A percentile compares a stretch with the other conserved stretches of the same genome.
These are phyloP conservation scores for Sebastes matsubarae DNA, from an alignment of 2,797 vertebrate species.

Conservation along the genomic window DNA sequence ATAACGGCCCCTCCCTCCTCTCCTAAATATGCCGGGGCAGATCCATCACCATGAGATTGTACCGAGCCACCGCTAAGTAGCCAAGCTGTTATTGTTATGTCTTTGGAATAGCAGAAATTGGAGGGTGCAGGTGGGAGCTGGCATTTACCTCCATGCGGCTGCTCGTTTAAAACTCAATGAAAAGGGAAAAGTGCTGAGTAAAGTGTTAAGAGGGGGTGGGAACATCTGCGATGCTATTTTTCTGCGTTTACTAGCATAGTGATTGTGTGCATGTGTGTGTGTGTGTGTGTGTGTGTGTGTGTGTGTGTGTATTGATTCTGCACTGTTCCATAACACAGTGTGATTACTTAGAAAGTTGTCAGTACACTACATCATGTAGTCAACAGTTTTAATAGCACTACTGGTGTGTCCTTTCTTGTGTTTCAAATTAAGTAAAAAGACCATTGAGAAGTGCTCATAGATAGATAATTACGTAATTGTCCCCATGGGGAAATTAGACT, in stretches of 20 bases:
- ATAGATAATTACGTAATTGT: background rate
- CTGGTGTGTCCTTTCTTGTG: background rate
- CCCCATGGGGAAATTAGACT: background rate
- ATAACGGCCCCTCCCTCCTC: background rate
- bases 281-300: background rate
- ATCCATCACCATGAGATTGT: constrained; percentile 36
- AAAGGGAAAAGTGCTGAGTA: constrained; percentile 61
- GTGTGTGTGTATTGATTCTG: background rate
- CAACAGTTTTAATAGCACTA: background rate
- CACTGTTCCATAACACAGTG: background rate
- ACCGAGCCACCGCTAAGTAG: constrained; percentile 24
- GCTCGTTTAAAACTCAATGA: constrained; percentile 62
- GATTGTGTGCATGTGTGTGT: background rate
- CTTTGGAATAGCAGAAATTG: constrained; percentile 36
- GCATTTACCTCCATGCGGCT: constrained; percentile 50
- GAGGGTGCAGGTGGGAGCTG: constrained; percentile 52
- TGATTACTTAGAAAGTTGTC: background rate
- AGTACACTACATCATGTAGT: background rate
- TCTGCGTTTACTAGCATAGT: constrained; percentile 8
- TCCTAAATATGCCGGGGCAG: constrained; percentile 12
- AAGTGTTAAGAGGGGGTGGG: constrained; percentile 39
- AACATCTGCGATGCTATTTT: constrained; percentile 61
- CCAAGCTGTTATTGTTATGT: constrained; percentile 57
- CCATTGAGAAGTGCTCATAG: background rate
- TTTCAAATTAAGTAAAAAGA: background rate